Evolutionary conservation across 1,140 invertebrate species (phyloP), one percentile per base, ranked within the genome.

Genomic region (Formica exsecta): DNA sequence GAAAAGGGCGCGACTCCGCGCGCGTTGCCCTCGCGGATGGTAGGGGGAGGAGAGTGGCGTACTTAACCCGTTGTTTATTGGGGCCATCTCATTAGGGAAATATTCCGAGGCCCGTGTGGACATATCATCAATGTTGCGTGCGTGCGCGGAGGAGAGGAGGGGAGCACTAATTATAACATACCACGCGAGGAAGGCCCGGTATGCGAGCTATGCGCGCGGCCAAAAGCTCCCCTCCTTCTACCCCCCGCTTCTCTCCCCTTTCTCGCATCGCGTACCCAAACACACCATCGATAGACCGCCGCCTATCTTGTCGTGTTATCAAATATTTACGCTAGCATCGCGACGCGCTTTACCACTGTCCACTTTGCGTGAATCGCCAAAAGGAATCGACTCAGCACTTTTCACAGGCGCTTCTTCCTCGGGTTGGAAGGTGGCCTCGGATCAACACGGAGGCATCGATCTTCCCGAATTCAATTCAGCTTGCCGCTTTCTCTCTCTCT

Each of bases 141-240:
- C 73, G 80, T 41, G 83, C 61, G 59, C 36, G 25, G 38, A 48
- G 54, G 38, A 86, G 76, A 16, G 9, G 48, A 6, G 13, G 84
- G 80, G 29, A 80, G 75, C 86, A 86, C 92, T 92, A 92, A 92
- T 92, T 92, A 92, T 91, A 91, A 92, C 92, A 91, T 92, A 92
- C 91, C 91, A 90, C 61, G 91, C 75, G 86, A 87, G 89, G 89
- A 91, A 88, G 91, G 89, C 54, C 77, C 61, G 91, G 89, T 88
- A 92, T 91, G 90, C 91, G 73, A 90, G 71, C 86, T 89, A 92
- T 90, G 91, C 84, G 57, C 87, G 38, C 70, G 32, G 71, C 84
- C 61, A 48, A 75, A 87, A 85, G 83, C 83, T 1, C 36, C 44
- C 73, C 59, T 29, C 89, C 36, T 36, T 6, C 59, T 22, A n/a